Base-by-base conservation (phyloP, 2,113 vertebrate species). In the Sorex araneus region DNA sequence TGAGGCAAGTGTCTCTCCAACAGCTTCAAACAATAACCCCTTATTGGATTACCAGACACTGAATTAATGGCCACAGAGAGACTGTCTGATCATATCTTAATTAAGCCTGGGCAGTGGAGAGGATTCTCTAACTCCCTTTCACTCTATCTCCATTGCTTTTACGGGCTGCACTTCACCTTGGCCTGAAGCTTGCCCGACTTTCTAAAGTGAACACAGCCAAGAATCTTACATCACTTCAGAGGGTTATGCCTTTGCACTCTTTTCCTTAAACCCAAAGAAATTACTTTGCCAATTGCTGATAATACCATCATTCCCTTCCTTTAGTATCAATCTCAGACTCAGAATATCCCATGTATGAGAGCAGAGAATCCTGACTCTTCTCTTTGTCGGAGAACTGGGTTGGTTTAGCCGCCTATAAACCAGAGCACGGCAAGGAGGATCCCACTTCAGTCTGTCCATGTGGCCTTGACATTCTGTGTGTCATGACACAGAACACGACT, bases 1-100 rank as follows among this genome's bases (percentile, higher is more conserved):
- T 64, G 66, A 97, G 92, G 93, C 89, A 76, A 97, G 76, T 70
- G 71, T 71, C 40, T 97, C 97, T 95, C 67, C 34, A 91, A 96
- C 90, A 97, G 95, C 90, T 95, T 86, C 94, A 83, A 97, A 96
- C 87, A 93, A 95, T 97, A 95, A 93, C 96, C 95, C 96, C 95
- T 96, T 95, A 97, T 95, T 97, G 91, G 94, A 90, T 97, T 96
- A 97, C 92, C 91, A 95, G 94, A 74, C 43, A 95, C 79, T 74
- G 93, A 79, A 85, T 96, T 97, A 95, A 97, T 89, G 78, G 93
- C 43, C 96, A 96, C 50, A 95, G 87, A 5, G 96, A 94, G 76
- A 93, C 83, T 96, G 93, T 91, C 96, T 90, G 96, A 97, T 97
- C 88, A 79, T 87, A 86, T 45, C 2, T 89, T 93, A 94, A 95